Base-by-base conservation (phyloP, 2,888 invertebrate species). In the Cephalotes varians region DNA sequence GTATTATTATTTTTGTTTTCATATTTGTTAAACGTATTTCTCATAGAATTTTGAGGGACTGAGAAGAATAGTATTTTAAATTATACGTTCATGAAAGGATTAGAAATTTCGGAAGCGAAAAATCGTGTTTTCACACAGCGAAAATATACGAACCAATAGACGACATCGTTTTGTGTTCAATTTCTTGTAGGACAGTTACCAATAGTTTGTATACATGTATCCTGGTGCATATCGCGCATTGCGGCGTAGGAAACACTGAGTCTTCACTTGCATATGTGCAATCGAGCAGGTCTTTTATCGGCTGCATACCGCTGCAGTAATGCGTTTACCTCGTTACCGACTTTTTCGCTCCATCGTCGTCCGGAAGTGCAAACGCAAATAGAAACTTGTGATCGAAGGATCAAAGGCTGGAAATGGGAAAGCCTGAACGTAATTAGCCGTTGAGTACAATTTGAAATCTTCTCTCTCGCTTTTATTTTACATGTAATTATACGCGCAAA, bases 281-380 rank as follows among this genome's bases (percentile, higher is more conserved):
- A 56, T 84, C 85, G 77, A 69, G 83, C 73, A 31, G 77, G 60
- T 76, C 84, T 80, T 85, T 87, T 87, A 88, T 88, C 88, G 82
- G 74, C 73, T 81, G 64, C 82, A 79, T 73, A 76, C 74, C 54
- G 58, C 28, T 56, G 62, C 67, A 12, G 2, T 18, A 40, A 25
- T 56, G 80, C 81, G 60, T 87, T 85, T 83, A 85, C 62, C 84
- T 82, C 82, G 85, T 87, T 85, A 83, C 77, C 81, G 73, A 81
- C 80, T 86, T 72, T 74, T 82, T 79, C 28, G 60, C 64, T 47
- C 47, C 44, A 37, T 73, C 83, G 54, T 73, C 49, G 18, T 40
- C 10, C 21, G 15, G 12, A 56, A 56, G 34, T 34, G 49, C 69
- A 71, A 58, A 60, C 25, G 34, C 72, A 76, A 85, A 80, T 82